Evolutionary conservation across 2,113 vertebrate species (phyloP), one percentile per base, ranked within the genome.

Genomic region (Erpornis zantholeuca): DNA sequence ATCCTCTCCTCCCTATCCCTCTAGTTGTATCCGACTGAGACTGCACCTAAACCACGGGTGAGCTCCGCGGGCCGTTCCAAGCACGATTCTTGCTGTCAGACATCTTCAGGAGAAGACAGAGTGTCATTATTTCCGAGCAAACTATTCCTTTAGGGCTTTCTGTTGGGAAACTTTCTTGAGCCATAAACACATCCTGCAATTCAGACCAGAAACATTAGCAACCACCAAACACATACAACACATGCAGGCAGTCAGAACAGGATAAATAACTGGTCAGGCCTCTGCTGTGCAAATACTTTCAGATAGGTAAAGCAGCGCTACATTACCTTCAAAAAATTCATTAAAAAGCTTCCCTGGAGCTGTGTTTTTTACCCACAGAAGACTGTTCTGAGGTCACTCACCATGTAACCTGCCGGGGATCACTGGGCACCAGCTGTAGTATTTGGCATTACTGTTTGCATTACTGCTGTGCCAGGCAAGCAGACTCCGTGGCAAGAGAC

Each of bases 301-400:
- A 75, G 49, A 64, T 2, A 82, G 60, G 93, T 64, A 83, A 63
- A 94, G 53, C 29, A 53, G 69, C 3, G 4, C 44, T 56, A 24
- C 22, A 3, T 35, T 69, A 35, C 65, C 77, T 60, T 35, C 69
- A 45, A 64, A 71, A 89, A 79, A 56, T 92, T 89, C 89, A 82
- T 94, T 65, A 28, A 86, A 86, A 82, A 79, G 19, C 36, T 56
- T 38, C 53, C 80, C 80, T 0, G 36, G 54, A 92, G 89, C 64
- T 69, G 77, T 90, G 81, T 9, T 92, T 93, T 93, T 81, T 47
- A 68, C 81, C 61, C 77, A 38, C 40, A 65, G 57, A 77, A 80
- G 49, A 71, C 44, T 42, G 57, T 86, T 89, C 81, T 84, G 81
- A 76, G 86, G 95, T 64, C 89, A 81, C 18, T 94, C 28, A 2